A percentile compares a stretch with the other conserved stretches of the same genome.
Conservation (phyloP, 2,888 invertebrate species). For the Gastrophysa polygoni region DNA sequence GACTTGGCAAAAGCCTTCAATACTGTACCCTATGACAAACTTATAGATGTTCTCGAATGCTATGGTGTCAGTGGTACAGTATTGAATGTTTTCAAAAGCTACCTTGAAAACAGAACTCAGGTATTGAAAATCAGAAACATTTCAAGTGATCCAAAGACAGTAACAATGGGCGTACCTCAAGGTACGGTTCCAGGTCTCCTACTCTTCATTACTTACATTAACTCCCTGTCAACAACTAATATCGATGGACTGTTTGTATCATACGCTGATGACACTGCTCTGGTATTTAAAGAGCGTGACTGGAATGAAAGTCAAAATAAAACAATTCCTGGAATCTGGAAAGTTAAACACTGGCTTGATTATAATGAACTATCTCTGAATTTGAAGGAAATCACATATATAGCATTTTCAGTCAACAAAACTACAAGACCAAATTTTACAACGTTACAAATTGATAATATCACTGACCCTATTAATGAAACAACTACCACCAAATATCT, state of each 20-base stretch:
- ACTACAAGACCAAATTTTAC: no score
- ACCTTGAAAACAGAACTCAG: not conserved
- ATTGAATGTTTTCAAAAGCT: not conserved
- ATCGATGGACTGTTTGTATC: not conserved
- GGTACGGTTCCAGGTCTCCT: not conserved
- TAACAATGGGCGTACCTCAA: not conserved
- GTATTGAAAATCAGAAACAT: not conserved
- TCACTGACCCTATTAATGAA: no score
- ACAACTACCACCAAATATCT: no score
- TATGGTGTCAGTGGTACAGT: not conserved
- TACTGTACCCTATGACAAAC: not conserved
- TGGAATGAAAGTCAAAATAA: no score
- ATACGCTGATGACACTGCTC: not conserved
- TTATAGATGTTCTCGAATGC: not conserved
- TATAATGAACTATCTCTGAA: no score
- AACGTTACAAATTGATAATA: no score
- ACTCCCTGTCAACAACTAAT: not conserved
- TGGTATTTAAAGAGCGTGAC: no score
- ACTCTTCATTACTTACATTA: not conserved
- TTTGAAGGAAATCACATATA: no score
- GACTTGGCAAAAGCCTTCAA: not conserved
- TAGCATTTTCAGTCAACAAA: no score
- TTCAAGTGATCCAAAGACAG: not conserved
- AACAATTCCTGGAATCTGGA: no score
- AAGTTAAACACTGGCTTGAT: no score